Percentiles rank a stretch among this genome's conserved stretches.
Evolutionary conservation across 2,797 vertebrate genomes (phyloP).

Genomic region (Holocentrus rufus): DNA sequence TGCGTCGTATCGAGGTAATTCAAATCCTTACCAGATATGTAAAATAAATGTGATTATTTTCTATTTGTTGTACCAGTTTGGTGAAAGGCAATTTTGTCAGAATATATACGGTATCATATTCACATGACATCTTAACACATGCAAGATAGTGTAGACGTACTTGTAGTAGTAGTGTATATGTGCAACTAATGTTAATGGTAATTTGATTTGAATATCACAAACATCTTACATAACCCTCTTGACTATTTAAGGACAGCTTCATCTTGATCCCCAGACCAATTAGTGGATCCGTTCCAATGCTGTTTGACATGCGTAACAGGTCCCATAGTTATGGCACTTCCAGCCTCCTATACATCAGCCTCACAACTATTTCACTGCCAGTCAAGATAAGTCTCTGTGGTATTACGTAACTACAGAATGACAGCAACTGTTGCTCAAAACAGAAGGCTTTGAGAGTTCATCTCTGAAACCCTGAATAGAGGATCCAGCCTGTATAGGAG

Average conservation of each 20-base stretch:
- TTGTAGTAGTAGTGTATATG: constrained; percentile 41
- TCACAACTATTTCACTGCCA: constrained; percentile 52
- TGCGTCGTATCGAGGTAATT: constrained; percentile 85
- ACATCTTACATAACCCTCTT: constrained; percentile 67
- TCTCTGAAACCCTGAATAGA: constrained; percentile 44
- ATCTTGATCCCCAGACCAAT: constrained; percentile 44
- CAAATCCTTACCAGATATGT: constrained; percentile 75
- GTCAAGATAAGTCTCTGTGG: constrained; percentile 58
- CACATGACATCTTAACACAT: constrained; percentile 76
- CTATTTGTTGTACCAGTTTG: constrained; percentile 85
- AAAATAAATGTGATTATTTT: constrained; percentile 75
- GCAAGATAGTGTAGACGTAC: constrained; percentile 65
- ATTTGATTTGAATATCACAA: constrained; percentile 71
- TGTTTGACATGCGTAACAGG: constrained; percentile 27
- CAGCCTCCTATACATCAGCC: constrained; percentile 46
- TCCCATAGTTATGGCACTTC: constrained; percentile 32
- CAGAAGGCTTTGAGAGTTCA: constrained; percentile 39
- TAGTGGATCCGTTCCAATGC: constrained; percentile 15
- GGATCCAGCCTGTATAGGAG: constrained; percentile 46
- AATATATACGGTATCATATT: constrained; percentile 64
- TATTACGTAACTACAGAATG: constrained; percentile 60
- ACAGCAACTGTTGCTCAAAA: constrained; percentile 72
- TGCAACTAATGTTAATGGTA: constrained; percentile 50
- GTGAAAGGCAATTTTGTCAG: constrained; percentile 89
- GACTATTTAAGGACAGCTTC: constrained; percentile 76